Conservation (phyloP, 53 echinoderm and acorn worm genomes). For the Stichopus horrens region DNA sequence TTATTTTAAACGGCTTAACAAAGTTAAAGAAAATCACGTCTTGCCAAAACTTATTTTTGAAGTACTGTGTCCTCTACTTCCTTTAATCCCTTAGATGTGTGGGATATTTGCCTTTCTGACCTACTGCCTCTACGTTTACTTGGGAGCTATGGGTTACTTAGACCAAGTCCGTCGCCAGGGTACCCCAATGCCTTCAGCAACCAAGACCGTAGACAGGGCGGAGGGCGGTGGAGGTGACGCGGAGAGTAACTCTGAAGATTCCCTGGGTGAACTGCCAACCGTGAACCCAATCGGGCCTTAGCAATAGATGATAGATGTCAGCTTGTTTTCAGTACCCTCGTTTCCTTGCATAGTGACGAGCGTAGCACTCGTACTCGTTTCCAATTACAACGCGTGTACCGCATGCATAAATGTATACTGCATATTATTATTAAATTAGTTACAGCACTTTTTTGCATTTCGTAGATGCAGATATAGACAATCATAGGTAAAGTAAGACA, state of each 20-base stretch:
- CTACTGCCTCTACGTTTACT: conserved; percentile 10
- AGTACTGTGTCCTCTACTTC: background rate
- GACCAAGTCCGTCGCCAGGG: conserved; percentile 22
- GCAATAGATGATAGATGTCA: background rate
- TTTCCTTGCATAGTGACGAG: too few species aligned
- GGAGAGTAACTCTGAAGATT: conserved; percentile 37
- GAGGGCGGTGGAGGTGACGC: conserved; percentile 11
- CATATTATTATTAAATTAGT: too few species aligned
- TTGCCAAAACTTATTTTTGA: too few species aligned
- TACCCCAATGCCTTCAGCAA: conserved; percentile 23
- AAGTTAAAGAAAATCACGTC: too few species aligned
- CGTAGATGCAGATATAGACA: too few species aligned
- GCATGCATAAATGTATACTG: too few species aligned
- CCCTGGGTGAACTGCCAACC: conserved; percentile 22
- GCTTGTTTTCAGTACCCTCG: too few species aligned
- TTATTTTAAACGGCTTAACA: too few species aligned
- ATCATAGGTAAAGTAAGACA: too few species aligned
- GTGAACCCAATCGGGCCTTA: conserved; percentile 7
- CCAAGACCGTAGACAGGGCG: conserved; percentile 1
- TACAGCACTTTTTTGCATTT: too few species aligned
- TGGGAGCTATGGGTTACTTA: conserved; percentile 15
- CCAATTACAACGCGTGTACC: too few species aligned
- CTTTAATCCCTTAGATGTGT: conserved; percentile 15
- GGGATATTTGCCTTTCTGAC: conserved; percentile 17
- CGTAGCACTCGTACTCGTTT: too few species aligned